These are phyloP conservation scores for Perca flavescens DNA, from an alignment of 2,113 vertebrate species.

Conservation along the genomic window DNA sequence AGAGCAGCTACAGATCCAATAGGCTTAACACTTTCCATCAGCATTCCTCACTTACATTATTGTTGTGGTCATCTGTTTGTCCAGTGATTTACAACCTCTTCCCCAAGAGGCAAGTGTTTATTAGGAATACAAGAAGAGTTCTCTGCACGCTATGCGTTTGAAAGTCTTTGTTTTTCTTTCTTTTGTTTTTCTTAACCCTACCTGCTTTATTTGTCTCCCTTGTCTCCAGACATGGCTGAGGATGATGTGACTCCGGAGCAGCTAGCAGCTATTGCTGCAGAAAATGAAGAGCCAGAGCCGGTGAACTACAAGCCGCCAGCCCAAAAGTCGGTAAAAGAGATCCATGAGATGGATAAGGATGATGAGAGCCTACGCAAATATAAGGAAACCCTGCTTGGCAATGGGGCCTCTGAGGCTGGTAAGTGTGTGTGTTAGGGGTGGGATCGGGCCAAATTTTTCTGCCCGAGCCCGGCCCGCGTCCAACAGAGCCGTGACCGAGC, in stretches of 20 bases:
- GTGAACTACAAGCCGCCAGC: constrained; percentile 93
- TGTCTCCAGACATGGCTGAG: constrained; percentile 89
- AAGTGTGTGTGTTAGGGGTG: neutral
- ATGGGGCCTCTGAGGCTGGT: constrained; percentile 78
- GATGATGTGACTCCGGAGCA: constrained; percentile 94
- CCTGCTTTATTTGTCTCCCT: neutral
- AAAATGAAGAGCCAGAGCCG: constrained; percentile 89
- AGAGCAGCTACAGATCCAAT: neutral
- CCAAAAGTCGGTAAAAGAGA: constrained; percentile 93
- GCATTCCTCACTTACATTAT: neutral
- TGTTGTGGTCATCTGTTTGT: constrained; percentile 21
- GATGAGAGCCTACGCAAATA: constrained; percentile 96
- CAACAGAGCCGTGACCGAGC: no score
- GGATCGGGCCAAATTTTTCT: no score
- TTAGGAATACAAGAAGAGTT: neutral
- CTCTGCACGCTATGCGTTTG: neutral
- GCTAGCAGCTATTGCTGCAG: constrained; percentile 93
- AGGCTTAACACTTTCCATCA: neutral
- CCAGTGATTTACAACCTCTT: constrained; percentile 11
- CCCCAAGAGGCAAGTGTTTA: neutral
- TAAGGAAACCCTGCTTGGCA: constrained; percentile 91
- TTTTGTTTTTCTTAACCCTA: neutral
- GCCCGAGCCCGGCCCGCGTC: no score
- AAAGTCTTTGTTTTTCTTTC: neutral
- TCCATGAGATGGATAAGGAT: constrained; percentile 93